phyloP scores from a whole-genome alignment of 2,797 vertebrate genomes.

The Microhierax caerulescens region DNA sequence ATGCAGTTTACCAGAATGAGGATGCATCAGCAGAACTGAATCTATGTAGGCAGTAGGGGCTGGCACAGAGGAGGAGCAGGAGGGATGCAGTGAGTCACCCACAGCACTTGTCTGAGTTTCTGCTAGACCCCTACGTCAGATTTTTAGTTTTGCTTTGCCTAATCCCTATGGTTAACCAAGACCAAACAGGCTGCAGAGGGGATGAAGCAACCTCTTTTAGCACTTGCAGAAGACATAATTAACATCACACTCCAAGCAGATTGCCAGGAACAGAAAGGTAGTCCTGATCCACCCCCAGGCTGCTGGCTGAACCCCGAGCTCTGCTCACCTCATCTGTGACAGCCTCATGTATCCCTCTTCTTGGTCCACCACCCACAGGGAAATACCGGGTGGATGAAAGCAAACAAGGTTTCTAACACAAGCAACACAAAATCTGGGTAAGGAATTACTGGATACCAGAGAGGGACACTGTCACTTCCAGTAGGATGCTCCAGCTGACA shows the following conservation, averaged over 20 bases:
- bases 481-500: background rate
- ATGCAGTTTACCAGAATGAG: background rate
- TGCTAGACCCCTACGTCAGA: background rate
- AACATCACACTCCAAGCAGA: background rate
- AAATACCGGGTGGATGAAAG: background rate
- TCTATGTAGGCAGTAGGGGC: background rate
- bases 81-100: background rate
- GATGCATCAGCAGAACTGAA: background rate
- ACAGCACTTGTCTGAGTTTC: background rate
- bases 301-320: background rate
- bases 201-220: background rate
- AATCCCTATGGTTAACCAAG: background rate
- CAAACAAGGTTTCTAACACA: background rate
- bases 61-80: conserved; percentile 1
- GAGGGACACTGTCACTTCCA: background rate
- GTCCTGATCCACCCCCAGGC: background rate
- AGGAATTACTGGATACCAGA: background rate
- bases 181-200: background rate
- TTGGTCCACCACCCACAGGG: background rate
- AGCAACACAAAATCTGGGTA: background rate
- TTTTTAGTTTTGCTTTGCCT: background rate
- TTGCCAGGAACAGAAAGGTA: background rate
- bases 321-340: background rate
- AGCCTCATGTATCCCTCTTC: background rate
- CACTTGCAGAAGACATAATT: background rate